Conservation (phyloP, 2,888 invertebrate genomes). For the Tiliacea aurago region DNA sequence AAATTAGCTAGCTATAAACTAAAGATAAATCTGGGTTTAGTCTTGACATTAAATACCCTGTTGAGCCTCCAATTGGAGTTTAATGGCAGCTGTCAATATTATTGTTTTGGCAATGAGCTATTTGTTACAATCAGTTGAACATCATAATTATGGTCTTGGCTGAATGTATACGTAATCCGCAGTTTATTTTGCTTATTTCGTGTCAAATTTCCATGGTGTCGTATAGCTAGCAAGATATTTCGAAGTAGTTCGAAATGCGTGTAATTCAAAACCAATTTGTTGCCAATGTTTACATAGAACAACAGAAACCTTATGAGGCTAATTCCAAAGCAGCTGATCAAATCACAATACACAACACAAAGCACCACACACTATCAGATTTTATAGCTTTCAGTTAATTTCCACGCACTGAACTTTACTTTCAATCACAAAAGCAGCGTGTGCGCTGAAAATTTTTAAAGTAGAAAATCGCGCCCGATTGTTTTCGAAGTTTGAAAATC, state of each 20-base stretch:
- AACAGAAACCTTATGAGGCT: constrained; percentile 75
- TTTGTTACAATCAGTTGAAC: constrained; percentile 28
- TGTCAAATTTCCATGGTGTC: constrained; percentile 13
- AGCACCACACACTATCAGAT: constrained; percentile 66
- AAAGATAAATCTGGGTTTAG: not conserved
- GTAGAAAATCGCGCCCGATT: constrained; percentile 64
- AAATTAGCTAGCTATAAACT: not conserved
- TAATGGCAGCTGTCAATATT: constrained; percentile 52
- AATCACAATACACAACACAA: constrained; percentile 75
- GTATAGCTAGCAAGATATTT: constrained; percentile 11
- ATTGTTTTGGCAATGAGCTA: constrained; percentile 51
- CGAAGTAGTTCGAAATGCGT: constrained; percentile 12
- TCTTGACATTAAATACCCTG: constrained; percentile 18
- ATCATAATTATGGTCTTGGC: constrained; percentile 11
- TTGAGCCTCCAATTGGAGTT: constrained; percentile 40
- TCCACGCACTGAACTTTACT: constrained; percentile 76
- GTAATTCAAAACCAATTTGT: constrained; percentile 33
- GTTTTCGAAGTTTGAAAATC: constrained; percentile 73
- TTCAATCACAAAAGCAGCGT: constrained; percentile 81
- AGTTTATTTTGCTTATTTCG: not conserved
- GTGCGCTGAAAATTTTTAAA: constrained; percentile 68
- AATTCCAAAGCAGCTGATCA: constrained; percentile 78
- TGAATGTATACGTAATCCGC: not conserved
- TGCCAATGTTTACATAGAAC: constrained; percentile 52
- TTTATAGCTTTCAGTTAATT: constrained; percentile 40